These are phyloP conservation scores for Anser cygnoides DNA, from an alignment of 2,113 vertebrate genomes.

Conservation along the genomic window DNA sequence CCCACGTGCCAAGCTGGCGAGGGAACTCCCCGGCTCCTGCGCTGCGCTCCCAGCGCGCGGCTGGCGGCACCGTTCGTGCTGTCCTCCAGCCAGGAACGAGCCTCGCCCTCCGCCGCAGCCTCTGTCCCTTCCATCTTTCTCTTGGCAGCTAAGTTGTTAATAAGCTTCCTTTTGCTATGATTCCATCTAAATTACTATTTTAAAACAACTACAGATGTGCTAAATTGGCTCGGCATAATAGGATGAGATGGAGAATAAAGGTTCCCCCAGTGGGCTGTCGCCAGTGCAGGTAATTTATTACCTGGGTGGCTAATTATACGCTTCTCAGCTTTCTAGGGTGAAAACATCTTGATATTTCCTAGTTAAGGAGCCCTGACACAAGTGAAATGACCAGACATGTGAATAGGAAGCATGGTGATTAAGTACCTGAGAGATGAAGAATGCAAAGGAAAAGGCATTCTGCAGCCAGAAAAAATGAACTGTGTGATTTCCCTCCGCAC, in stretches of 20 bases:
- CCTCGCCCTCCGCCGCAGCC: neutral
- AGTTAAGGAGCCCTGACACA: constrained; percentile 63
- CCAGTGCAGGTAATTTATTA: constrained; percentile 72
- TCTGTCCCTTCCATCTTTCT: constrained; percentile 35
- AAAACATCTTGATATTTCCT: constrained; percentile 71
- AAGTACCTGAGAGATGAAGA: constrained; percentile 69
- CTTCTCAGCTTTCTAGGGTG: constrained; percentile 67
- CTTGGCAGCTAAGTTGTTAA: constrained; percentile 68
- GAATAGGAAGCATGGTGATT: constrained; percentile 66
- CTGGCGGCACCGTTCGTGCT: neutral
- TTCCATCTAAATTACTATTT: constrained; percentile 67
- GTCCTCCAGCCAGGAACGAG: neutral
- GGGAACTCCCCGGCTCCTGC: neutral
- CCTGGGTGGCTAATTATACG: constrained; percentile 66
- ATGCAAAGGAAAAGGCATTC: constrained; percentile 68
- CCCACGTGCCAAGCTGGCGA: rapidly evolving
- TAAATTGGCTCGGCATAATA: constrained; percentile 74
- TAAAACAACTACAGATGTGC: constrained; percentile 74
- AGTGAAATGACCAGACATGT: constrained; percentile 65
- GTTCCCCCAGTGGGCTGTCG: constrained; percentile 64
- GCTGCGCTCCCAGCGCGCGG: too few species aligned
- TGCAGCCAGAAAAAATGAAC: constrained; percentile 72
- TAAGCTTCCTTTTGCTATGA: constrained; percentile 59
- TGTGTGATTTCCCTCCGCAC: constrained; percentile 59
- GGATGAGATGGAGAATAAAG: constrained; percentile 71